Percentiles rank a stretch among this genome's conserved stretches.
Evolutionary conservation across 1,140 invertebrate genomes (phyloP).

Genomic region (Drosophila erecta): DNA sequence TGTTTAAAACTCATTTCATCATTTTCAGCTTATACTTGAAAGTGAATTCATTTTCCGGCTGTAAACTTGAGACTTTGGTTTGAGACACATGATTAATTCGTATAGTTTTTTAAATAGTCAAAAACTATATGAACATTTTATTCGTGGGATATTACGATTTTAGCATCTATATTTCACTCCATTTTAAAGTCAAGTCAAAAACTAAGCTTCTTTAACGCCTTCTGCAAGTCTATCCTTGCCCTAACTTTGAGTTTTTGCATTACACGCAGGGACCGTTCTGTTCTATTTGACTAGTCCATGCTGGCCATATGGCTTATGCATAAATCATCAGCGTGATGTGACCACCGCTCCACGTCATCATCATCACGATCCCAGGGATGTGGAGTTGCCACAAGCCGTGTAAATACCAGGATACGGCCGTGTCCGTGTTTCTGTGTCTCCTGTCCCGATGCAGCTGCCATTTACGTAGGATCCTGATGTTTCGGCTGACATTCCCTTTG

Average conservation of each 20-base stretch:
- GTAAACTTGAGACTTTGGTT: too few relatives aligned
- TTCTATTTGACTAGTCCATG: constrained; percentile 46
- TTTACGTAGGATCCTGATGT: constrained; percentile 39
- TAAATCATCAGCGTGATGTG: constrained; percentile 64
- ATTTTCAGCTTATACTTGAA: not conserved
- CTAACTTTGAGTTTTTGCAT: constrained; percentile 27
- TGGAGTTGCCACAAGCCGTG: constrained; percentile 15
- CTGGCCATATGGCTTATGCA: constrained; percentile 66
- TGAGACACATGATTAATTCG: too few relatives aligned
- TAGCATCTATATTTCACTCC: constrained; percentile 3
- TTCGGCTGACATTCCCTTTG: constrained; percentile 50
- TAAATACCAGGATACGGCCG: constrained; percentile 36
- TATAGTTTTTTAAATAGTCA: too few relatives aligned
- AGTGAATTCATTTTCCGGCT: not conserved
- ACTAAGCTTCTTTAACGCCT: constrained; percentile 40
- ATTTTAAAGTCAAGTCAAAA: constrained; percentile 30
- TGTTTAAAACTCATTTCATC: not conserved
- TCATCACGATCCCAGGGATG: constrained; percentile 26
- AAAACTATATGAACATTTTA: too few relatives aligned
- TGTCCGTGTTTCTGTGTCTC: constrained; percentile 38
- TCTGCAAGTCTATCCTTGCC: constrained; percentile 5
- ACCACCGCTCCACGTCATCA: constrained; percentile 48
- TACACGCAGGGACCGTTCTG: constrained; percentile 19
- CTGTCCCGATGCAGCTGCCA: constrained; percentile 38
- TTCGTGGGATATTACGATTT: not conserved